Evolutionary conservation across 2,888 invertebrate species (phyloP), one percentile per base, ranked within the genome.

Genomic region (Tachina grossa): DNA sequence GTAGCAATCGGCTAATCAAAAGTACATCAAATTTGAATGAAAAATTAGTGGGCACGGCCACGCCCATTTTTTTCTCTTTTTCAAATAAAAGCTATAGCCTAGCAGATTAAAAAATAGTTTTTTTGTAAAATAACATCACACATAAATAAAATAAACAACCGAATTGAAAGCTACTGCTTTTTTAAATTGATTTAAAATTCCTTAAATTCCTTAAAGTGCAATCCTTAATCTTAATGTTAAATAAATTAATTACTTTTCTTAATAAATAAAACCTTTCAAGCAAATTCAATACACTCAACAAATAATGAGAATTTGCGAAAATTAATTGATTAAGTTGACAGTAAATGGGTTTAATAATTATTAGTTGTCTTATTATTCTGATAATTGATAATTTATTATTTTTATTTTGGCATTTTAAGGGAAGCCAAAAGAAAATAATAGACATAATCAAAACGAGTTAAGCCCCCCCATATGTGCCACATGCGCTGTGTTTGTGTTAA

Each of bases 261-360:
- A 47, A 47, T 65, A 65, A 47, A 65, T 47, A 47, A 22, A 19
- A 13, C 43, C n/a, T n/a, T n/a, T n/a, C n/a, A 41, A 11, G 2
- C 2, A 43, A 57, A 63, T n/a, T 41, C 41, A 59, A 61, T 10
- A 43, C 16, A 39, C 49, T 49, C 43, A 14, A 31, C 31, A 31
- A 31, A 31, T 49, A 1, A 39, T 14, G 5, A 45, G 65, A 10
- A 14, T 41, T n/a, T 31, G n/a, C 10, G 2, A 5, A 6, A 19
- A 41, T 16, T 49, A 80, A 80, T 80, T 59, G 65, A 74, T 74
- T 74, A 66, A 74, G 57, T 66, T 66, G 51, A 72, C 72, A 65
- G 55, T 41, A 39, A 65, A 74, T 8, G 11, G 19, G 59, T 66
- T 49, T 65, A 66, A 66, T 66, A 57, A 57, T 71, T 53, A 71